Base-by-base conservation (phyloP, 2,113 vertebrate genomes). In the Percopsis transmontana region DNA sequence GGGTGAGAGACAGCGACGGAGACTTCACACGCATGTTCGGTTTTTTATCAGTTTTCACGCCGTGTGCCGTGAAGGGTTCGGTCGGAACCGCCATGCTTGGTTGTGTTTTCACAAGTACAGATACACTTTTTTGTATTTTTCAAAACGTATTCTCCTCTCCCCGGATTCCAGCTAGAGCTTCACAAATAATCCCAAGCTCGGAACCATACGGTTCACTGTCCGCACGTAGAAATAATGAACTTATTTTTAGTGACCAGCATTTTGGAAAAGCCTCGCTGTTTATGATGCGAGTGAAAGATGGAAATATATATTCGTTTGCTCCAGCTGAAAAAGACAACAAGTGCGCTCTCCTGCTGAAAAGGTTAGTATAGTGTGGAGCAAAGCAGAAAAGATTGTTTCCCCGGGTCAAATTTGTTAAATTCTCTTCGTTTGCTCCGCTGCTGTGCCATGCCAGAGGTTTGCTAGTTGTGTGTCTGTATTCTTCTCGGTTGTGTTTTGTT, bases 371-470 rank as follows among this genome's bases (percentile, higher is more conserved):
- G 20, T 4, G 27, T 33, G 27, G 27, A 33, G 65, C n/a, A 2
- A 57, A 50, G 8, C n/a, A 60, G 41, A 47, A 48, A 39, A 19
- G 3, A 42, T 13, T 53, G 24, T 50, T 62, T 6, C 41, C 58
- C 54, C 57, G 8, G 16, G 9, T 67, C 62, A 57, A 61, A 68
- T 72, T 72, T 62, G 58, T 33, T 33, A n/a, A 62, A 51, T 16
- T 64, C 44, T 60, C 40, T 79, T 56, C 62, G 63, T 27, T 18
- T 61, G 55, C 64, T 41, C 58, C 48, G 58, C 39, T 63, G 62
- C 57, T 47, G 64, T 81, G 73, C 67, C 78, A 79, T 70, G 68
- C 73, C 33, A 63, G 68, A 84, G 38, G 42, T 47, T 56, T 44
- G 69, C 72, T 76, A 45, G 47, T 81, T 38, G 57, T 75, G n/a